Evolutionary conservation across 1,140 invertebrate species (phyloP).

Genomic region (Dendrolimus kikuchii): DNA sequence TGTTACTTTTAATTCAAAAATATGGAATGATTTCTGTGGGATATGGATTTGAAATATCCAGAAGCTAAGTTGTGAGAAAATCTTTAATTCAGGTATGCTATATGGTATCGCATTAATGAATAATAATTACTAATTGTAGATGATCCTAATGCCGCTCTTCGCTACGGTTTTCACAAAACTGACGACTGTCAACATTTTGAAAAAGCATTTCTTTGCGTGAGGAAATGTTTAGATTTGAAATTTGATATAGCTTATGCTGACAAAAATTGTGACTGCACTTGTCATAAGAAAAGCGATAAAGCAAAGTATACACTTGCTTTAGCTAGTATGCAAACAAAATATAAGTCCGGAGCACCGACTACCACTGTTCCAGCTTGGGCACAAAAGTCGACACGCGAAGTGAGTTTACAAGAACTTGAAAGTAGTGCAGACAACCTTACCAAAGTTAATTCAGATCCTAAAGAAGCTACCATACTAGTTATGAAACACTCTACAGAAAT

Average conservation of each 20-base stretch:
- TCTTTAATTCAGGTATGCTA: no score
- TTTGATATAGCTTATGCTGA: constrained; percentile 44
- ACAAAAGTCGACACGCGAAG: constrained; percentile 3
- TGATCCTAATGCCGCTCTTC: constrained; percentile 20
- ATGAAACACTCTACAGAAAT: no score
- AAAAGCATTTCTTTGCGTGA: constrained; percentile 45
- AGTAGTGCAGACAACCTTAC: background rate
- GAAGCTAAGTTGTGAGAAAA: no score
- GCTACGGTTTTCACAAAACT: constrained; percentile 50
- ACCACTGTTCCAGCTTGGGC: constrained; percentile 39
- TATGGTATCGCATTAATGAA: no score
- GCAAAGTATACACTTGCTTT: constrained; percentile 24
- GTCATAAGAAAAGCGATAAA: constrained; percentile 32
- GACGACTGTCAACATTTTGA: constrained; percentile 35
- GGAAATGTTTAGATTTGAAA: constrained; percentile 40
- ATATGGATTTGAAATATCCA: no score
- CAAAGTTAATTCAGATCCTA: no score
- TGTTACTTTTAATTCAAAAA: no score
- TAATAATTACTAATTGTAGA: constrained; percentile 4
- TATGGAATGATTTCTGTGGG: no score
- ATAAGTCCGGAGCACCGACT: constrained; percentile 34
- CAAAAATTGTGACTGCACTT: constrained; percentile 48
- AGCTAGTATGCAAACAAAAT: constrained; percentile 12
- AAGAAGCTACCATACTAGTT: no score
- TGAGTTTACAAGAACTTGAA: background rate